Evolutionary conservation across 2,888 invertebrate genomes (phyloP), one percentile per base, ranked within the genome.

Genomic region (Synanthedon formicaeformis): DNA sequence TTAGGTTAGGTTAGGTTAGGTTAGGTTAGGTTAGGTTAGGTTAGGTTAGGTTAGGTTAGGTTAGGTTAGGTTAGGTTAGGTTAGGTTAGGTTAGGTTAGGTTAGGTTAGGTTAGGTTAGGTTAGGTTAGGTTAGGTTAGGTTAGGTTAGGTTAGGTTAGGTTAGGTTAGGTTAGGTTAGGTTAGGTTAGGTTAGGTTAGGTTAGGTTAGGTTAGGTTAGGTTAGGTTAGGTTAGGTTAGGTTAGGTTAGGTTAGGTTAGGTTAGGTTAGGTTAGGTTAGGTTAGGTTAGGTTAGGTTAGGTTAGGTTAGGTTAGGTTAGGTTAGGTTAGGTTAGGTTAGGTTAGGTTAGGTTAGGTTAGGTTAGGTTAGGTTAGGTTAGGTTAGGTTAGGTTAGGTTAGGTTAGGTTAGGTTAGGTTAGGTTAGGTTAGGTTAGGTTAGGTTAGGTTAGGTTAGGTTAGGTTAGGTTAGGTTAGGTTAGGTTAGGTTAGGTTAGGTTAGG

Each of bases 21-120:
- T 61, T 60, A 60, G 61, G 60, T 61, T 60, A 61, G 61, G 60
- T 61, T 60, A 62, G 62, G 59, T 62, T 59, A 59, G 59, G 61
- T 59, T 61, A 59, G 61, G 59, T 61, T 59, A 57, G 59, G 61
- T 61, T 59, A 57, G 59, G 57, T 60, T 55, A 56, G 40, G 60
- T 55, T 58, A 54, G 56, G 56, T 57, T 52, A 51, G 52, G 52
- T 54, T 52, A 54, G 54, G 54, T 52, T 51, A 59, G 57, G 59
- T 58, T 58, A 58, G 58, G 58, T 58, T 58, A 54, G 54, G 53
- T 56, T 57, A 57, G 57, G 57, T 56, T 58, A 56, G 57, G 59
- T 57, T 56, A 57, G 57, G 57, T 57, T 57, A 56, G 58, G 60
- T 60, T 60, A 58, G 60, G 60, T 60, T 58, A 60, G 58, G 60